Evolutionary conservation across 2,113 vertebrate genomes (phyloP).

Genomic region (Tyrannus savana): DNA sequence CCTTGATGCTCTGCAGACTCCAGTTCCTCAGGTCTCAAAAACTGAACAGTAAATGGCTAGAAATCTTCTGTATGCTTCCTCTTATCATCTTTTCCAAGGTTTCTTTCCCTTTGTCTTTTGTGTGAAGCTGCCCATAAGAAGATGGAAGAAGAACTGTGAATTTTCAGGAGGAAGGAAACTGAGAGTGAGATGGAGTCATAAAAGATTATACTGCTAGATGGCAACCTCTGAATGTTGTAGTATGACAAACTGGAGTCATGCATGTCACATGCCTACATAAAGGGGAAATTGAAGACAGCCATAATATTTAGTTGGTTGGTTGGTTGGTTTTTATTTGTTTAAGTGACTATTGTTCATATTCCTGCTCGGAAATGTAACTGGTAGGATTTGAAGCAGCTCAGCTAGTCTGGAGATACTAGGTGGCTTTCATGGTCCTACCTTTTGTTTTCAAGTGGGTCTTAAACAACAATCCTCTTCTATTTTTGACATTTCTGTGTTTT

Average conservation of each 20-base stretch:
- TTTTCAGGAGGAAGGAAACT: background rate
- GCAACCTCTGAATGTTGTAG: background rate
- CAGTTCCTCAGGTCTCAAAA: background rate
- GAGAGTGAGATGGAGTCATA: background rate
- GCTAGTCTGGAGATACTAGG: background rate
- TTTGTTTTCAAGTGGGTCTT: background rate
- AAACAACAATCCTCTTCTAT: background rate
- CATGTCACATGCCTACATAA: background rate
- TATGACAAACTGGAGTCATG: background rate
- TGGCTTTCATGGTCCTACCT: background rate
- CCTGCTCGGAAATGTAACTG: background rate
- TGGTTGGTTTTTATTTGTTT: background rate
- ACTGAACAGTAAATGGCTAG: background rate
- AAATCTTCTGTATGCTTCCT: background rate
- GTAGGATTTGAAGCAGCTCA: background rate
- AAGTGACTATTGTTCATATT: background rate
- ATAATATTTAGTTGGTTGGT: background rate
- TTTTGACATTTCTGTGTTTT: background rate
- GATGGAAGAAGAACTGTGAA: background rate
- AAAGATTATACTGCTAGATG: background rate
- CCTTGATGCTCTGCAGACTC: background rate
- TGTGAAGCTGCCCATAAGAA: background rate
- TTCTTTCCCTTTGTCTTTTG: background rate
- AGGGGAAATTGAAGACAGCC: background rate
- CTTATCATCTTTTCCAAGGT: background rate